phyloP scores from a whole-genome alignment of 1,140 invertebrate species.

The Chionoecetes opilio region DNA sequence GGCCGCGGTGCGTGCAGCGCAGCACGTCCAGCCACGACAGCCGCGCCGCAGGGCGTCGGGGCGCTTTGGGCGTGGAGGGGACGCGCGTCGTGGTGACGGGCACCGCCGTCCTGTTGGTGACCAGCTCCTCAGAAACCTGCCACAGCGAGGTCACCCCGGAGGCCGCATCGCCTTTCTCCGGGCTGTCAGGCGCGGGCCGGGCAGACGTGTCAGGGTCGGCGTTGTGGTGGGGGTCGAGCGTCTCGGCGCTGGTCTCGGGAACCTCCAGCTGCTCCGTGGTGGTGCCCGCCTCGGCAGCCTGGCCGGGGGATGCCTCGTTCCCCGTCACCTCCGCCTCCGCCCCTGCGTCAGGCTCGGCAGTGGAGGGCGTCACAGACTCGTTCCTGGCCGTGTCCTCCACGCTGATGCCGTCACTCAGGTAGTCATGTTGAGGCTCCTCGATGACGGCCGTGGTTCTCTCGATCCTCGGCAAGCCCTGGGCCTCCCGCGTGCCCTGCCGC shows the following conservation, averaged over 20 bases:
- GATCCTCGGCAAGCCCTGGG: conserved; percentile 21
- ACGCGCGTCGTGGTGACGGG: neutral
- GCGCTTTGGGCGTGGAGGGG: neutral
- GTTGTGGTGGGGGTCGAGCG: neutral
- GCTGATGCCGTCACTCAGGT: conserved; percentile 42
- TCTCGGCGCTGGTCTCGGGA: neutral
- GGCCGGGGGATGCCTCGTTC: neutral
- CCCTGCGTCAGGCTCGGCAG: neutral
- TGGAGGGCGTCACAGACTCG: neutral
- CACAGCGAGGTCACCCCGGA: neutral
- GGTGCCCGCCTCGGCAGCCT: neutral
- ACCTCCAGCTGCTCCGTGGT: neutral
- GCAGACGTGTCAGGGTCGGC: neutral
- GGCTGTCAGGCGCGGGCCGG: neutral
- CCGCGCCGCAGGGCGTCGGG: neutral
- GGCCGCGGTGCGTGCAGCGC: conserved; percentile 64
- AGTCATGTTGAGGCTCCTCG: conserved; percentile 55
- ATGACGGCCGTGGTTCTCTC: conserved; percentile 70
- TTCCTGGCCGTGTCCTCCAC: neutral
- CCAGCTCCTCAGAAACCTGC: neutral
- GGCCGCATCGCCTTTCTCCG: conserved; percentile 5
- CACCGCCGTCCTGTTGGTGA: neutral
- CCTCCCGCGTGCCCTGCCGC: neutral
- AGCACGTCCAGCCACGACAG: conserved; percentile 68
- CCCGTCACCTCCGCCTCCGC: neutral